Percentiles rank a stretch among this genome's conserved stretches.
phyloP scores from a whole-genome alignment of 2,888 invertebrate genomes.

The Papilio protenor region DNA sequence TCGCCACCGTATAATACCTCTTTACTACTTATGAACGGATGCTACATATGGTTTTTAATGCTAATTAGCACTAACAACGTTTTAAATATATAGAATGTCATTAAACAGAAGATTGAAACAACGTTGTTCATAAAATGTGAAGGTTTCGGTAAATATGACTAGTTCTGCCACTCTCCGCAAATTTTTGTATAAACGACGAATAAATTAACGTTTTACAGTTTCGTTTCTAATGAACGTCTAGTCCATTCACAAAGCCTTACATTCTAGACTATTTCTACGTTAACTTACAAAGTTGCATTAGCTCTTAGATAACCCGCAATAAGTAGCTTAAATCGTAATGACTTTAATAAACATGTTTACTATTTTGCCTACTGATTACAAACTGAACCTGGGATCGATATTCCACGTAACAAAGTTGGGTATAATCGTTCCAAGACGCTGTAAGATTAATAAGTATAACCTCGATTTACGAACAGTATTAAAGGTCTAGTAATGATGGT shows the following conservation, averaged over 20 bases:
- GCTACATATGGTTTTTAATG: neutral
- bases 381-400: neutral
- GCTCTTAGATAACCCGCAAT: constrained; percentile 9
- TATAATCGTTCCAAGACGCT: constrained; percentile 1
- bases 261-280: constrained; percentile 52
- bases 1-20: neutral
- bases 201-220: constrained; percentile 1
- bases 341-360: constrained; percentile 5
- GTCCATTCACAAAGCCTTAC: constrained; percentile 6
- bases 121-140: constrained; percentile 15
- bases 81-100: neutral
- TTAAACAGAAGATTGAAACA: neutral
- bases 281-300: constrained; percentile 6
- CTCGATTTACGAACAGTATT: constrained; percentile 10
- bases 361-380: constrained; percentile 1
- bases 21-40: neutral
- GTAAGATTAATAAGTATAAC: constrained; percentile 19
- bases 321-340: constrained; percentile 8
- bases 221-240: constrained; percentile 10
- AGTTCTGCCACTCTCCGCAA: constrained; percentile 1
- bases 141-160: constrained; percentile 5
- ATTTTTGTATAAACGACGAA: constrained; percentile 2
- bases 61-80: neutral
- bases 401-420: neutral
- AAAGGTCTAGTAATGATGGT: constrained; percentile 9